These are phyloP conservation scores for Cepphus grylle DNA, from an alignment of 2,113 vertebrate genomes.

Conservation along the genomic window DNA sequence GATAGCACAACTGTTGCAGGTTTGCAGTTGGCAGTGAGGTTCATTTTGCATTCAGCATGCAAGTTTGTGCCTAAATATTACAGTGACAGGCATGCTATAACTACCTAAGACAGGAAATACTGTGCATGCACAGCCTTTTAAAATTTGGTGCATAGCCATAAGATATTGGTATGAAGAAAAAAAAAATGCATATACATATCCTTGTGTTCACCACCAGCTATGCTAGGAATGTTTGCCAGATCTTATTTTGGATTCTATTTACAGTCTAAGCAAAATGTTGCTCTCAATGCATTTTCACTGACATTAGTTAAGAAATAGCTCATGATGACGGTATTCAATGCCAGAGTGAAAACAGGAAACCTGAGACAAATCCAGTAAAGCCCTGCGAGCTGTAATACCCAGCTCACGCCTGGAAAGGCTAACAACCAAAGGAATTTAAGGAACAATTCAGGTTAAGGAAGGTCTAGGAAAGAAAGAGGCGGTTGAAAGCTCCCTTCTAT, in stretches of 20 bases:
- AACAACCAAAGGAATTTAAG: not conserved
- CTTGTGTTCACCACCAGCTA: not conserved
- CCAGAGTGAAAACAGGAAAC: not conserved
- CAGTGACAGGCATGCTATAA: not conserved
- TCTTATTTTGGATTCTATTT: conserved; percentile 51
- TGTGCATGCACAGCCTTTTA: not conserved
- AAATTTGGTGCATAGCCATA: not conserved
- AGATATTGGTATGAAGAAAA: not conserved
- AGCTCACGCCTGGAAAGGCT: not conserved
- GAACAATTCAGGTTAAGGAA: not conserved
- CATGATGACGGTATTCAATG: not conserved
- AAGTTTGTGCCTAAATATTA: not conserved
- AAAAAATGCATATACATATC: not conserved
- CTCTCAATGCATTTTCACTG: conserved; percentile 21
- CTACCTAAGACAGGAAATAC: not conserved
- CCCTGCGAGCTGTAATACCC: not conserved
- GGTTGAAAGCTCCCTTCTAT: not conserved
- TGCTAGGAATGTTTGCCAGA: conserved; percentile 18
- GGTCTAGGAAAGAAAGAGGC: not conserved
- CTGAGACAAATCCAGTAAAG: not conserved
- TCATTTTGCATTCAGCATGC: conserved; percentile 14
- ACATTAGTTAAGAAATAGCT: conserved; percentile 24
- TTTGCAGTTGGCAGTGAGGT: not conserved
- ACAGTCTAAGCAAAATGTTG: not conserved
- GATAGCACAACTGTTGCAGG: not conserved